Evolutionary conservation across 2,113 vertebrate species (phyloP), one percentile per base, ranked within the genome.

Genomic region (Patagioenas fasciata): DNA sequence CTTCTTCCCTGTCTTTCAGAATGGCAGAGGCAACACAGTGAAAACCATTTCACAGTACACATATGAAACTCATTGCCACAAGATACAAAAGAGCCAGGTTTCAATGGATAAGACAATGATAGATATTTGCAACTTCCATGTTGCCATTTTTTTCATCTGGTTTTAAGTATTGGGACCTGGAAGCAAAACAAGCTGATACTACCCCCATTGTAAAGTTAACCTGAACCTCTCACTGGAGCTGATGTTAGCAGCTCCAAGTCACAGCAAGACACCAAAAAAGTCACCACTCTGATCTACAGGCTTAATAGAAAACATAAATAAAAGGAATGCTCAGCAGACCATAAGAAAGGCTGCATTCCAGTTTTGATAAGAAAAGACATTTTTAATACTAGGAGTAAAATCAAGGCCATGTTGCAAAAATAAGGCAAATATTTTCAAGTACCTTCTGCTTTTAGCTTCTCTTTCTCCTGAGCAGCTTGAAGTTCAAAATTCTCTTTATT

Each of bases 361-460:
- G 21, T 36, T 57, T 13, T 48, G 65, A 53, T 10, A n/a, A 11
- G n/a, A 53, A 86, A 47, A 67, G 8, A 3, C 1, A 4, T 6
- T 40, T 44, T 42, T 21, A n/a, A 36, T 47, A 15, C 11, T 8
- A 3, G 20, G 11, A 78, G 36, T 34, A 25, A 23, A 62, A 81
- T 12, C 11, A 25, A 31, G 10, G 25, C 14, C 1, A 1, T 7
- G 17, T 51, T 72, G 51, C 47, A 42, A 25, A 60, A 48, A 3
- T 29, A 61, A 71, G 8, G 28, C 31, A 44, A 74, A 15, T 17
- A 15, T 13, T 71, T 60, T 11, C 72, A 24, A 80, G 97, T 65
- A 99, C 99, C 99, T 97, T 99, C 99, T 97, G 98, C 97, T 93
- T 99, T 99, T 96, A 99, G 98, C 48, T 99, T 99, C 97, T 99